Base-by-base conservation (phyloP, 1,140 invertebrate genomes). In the Temnothorax curvispinosus region DNA sequence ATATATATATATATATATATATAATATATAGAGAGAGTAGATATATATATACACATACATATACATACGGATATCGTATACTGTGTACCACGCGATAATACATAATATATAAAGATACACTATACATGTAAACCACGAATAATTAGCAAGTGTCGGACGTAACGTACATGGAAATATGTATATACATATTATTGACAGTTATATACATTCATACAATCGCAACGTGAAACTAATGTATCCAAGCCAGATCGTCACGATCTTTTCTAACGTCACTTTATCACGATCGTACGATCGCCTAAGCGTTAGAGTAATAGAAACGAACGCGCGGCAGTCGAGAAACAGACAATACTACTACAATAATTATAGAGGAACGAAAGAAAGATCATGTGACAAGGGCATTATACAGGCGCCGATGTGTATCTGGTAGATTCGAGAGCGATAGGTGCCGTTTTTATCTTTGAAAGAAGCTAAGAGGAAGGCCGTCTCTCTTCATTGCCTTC, bases 311-410 rank as follows among this genome's bases (percentile, higher is more conserved):
- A 74, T 9, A 56, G 65, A 85, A 13, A 41, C 52, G 65, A 74
- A 88, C 74, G 72, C 27, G 27, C 27, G 27, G 27, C 65, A 87
- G 54, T 88, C 81, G 84, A 44, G 65, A 82, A 87, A 35, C 86
- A 86, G 84, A 92, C 75, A 92, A 91, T 90, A 90, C 87, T 77
- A 84, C 35, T 92, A 92, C 60, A 56, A 76, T 82, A 82, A 80
- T 82, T 71, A 41, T 60, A 56, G 41, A 65, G 9, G 4, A 35
- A 74, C 32, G 21, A 78, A 21, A 71, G 76, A 78, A 15, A 15
- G 44, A 85, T 54, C 62, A 89, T 65, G 77, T 87, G 85, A 86
- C 56, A 72, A 88, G 86, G 86, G 86, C 86, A 89, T 84, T 85
- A 84, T 87, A 74, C 41, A 56, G 65, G 65, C 76, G 72, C 84